phyloP scores from a whole-genome alignment of 2,113 vertebrate genomes.

The Microtus richardsoni region DNA sequence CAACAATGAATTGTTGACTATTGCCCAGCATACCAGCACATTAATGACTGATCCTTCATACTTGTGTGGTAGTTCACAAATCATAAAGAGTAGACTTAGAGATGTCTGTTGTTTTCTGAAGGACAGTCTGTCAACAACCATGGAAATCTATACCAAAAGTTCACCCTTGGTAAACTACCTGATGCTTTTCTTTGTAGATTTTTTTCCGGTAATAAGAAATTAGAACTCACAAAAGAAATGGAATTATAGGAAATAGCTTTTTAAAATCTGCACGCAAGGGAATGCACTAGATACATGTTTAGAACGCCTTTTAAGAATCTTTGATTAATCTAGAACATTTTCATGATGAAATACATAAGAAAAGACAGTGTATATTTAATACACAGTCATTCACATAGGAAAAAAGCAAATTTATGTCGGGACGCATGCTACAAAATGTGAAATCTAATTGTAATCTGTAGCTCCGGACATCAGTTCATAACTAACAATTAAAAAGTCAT shows the following conservation, averaged over 20 bases:
- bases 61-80: neutral
- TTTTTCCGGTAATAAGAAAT: neutral
- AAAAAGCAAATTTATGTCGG: neutral
- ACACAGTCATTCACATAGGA: neutral
- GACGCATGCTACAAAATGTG: neutral
- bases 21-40: neutral
- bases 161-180: neutral
- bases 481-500: neutral
- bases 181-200: neutral
- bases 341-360: neutral
- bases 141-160: neutral
- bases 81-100: neutral
- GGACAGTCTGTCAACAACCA: neutral
- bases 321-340: neutral
- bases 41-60: neutral
- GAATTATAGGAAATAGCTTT: neutral
- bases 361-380: neutral
- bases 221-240: neutral
- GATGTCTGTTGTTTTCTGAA: neutral
- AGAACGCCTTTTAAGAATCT: neutral
- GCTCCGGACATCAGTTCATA: neutral
- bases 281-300: neutral
- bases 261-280: neutral
- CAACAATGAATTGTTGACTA: neutral
- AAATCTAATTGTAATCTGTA: neutral